phyloP scores from a whole-genome alignment of 2,888 invertebrate genomes.

The Anagyrus pseudococci region DNA sequence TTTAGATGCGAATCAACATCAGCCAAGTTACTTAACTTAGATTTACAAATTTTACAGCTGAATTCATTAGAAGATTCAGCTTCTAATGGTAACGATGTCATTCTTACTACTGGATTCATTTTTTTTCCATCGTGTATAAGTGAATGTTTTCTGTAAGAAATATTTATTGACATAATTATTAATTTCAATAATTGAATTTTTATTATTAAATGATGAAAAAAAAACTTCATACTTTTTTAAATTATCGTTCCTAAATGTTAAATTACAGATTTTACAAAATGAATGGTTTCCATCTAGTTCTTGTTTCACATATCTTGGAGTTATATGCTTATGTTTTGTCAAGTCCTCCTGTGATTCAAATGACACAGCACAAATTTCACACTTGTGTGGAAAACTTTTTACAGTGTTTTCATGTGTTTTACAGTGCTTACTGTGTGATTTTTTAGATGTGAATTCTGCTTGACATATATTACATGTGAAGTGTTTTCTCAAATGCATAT shows the following conservation, averaged over 20 bases:
- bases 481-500: conserved; percentile 47
- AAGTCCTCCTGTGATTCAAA: conserved; percentile 21
- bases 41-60: no score
- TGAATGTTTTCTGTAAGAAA: conserved; percentile 17
- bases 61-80: no score
- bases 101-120: no score
- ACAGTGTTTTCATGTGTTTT: conserved; percentile 20
- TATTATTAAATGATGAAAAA: no score
- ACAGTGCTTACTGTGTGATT: conserved; percentile 44
- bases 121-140: no score
- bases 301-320: conserved; percentile 9
- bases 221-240: conserved; percentile 45
- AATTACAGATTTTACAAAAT: conserved; percentile 46
- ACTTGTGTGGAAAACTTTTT: conserved; percentile 48
- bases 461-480: conserved; percentile 52
- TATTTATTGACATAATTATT: not conserved
- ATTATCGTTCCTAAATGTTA: conserved; percentile 48
- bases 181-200: conserved; percentile 1
- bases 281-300: no score
- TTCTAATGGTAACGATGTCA: no score
- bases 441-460: conserved; percentile 43
- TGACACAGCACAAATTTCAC: conserved; percentile 46
- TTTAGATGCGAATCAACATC: no score
- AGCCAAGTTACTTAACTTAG: no score
- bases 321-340: conserved; percentile 13